Percentiles rank a stretch among this genome's conserved stretches.
Evolutionary conservation across 2,888 invertebrate genomes (phyloP).

Genomic region (Standfussiana lucernea): DNA sequence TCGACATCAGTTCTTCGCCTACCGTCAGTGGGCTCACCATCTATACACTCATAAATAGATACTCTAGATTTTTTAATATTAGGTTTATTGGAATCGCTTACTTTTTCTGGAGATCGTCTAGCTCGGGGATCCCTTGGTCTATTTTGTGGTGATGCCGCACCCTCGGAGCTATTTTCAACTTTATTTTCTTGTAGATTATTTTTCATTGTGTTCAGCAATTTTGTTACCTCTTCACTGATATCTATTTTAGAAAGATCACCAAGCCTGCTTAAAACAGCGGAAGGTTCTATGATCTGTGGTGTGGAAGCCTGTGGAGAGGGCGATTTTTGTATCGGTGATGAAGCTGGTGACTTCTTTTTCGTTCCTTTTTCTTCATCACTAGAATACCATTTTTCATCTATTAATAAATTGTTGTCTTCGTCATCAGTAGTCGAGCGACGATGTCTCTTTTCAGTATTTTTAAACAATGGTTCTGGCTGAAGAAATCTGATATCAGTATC

Average conservation of each 20-base stretch:
- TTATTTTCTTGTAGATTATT: constrained; percentile 85
- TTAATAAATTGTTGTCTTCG: constrained; percentile 90
- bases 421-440: constrained; percentile 90
- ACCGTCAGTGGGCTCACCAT: constrained; percentile 89
- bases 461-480: constrained; percentile 87
- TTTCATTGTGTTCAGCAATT: constrained; percentile 92
- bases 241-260: constrained; percentile 94
- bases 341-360: constrained; percentile 83
- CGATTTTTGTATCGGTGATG: constrained; percentile 80
- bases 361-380: constrained; percentile 93
- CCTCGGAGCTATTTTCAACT: constrained; percentile 73
- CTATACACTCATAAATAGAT: constrained; percentile 91
- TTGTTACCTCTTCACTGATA: constrained; percentile 93
- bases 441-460: constrained; percentile 86
- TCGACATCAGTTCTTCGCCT: constrained; percentile 89
- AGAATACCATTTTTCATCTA: constrained; percentile 94
- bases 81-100: constrained; percentile 73
- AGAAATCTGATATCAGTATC: constrained; percentile 88
- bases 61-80: constrained; percentile 82
- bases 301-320: constrained; percentile 80
- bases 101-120: constrained; percentile 83
- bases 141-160: constrained; percentile 71
- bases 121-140: constrained; percentile 85
- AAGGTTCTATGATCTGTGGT: constrained; percentile 89
- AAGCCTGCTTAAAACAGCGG: constrained; percentile 91